These are phyloP conservation scores for Atta cephalotes DNA, from an alignment of 1,140 invertebrate species.

Conservation along the genomic window DNA sequence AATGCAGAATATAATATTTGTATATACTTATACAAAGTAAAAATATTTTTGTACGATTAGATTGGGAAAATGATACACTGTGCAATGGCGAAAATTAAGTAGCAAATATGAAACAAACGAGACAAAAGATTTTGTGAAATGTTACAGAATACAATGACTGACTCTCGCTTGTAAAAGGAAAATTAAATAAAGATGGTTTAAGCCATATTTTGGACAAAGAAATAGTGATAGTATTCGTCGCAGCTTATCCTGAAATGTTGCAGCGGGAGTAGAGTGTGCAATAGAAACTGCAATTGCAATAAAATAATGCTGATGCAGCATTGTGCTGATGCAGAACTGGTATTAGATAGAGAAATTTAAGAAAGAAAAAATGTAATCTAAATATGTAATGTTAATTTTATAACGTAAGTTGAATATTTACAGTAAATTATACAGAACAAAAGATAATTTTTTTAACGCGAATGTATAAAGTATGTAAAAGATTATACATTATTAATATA, in stretches of 20 bases:
- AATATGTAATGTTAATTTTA: neutral
- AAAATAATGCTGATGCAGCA: conserved; percentile 7
- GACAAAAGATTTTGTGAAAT: conserved; percentile 26
- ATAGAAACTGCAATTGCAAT: conserved; percentile 60
- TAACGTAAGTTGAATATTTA: neutral
- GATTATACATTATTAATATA: neutral
- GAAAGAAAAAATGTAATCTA: neutral
- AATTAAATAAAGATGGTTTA: neutral
- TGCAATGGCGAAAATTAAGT: conserved; percentile 9
- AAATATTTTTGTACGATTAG: too few species aligned
- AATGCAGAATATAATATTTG: too few species aligned
- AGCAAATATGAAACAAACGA: conserved; percentile 19
- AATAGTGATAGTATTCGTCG: conserved; percentile 34
- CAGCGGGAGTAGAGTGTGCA: conserved; percentile 3
- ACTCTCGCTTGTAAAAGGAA: neutral
- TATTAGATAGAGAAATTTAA: neutral
- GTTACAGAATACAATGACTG: conserved; percentile 12
- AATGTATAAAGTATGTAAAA: too few species aligned
- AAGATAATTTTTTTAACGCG: neutral
- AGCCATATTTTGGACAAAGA: conserved; percentile 22
- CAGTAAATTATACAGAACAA: neutral
- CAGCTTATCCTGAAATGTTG: neutral
- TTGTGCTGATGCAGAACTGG: neutral
- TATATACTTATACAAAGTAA: too few species aligned
- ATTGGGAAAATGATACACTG: too few species aligned